Percentiles rank a stretch among this genome's conserved stretches.
phyloP scores from a whole-genome alignment of 2,797 vertebrate genomes.

The Cetoscarus ocellatus region DNA sequence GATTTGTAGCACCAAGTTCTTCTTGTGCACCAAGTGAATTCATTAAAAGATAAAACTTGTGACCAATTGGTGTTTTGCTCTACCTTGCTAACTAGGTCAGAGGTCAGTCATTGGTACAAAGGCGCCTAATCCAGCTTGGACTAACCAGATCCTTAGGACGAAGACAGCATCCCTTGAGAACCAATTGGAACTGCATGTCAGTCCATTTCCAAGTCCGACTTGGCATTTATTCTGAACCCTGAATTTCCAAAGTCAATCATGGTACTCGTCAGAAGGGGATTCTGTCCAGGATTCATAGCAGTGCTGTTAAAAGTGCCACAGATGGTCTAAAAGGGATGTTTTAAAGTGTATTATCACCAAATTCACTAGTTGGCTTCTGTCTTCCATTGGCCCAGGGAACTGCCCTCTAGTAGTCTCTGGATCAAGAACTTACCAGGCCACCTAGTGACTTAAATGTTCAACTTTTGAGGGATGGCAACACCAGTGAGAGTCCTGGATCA shows the following conservation, averaged over 20 bases:
- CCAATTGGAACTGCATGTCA: not conserved
- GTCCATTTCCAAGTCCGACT: not conserved
- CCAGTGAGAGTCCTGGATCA: not conserved
- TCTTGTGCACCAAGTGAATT: too few relatives aligned
- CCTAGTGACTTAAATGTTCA: constrained; percentile 9
- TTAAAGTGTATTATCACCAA: too few relatives aligned
- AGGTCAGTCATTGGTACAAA: too few relatives aligned
- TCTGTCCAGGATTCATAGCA: too few relatives aligned
- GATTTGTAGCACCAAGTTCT: too few relatives aligned
- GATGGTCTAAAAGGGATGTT: not conserved
- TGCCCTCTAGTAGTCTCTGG: not conserved
- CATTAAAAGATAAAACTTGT: too few relatives aligned
- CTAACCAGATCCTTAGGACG: too few relatives aligned
- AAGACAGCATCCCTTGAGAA: not conserved
- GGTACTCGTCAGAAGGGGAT: not conserved
- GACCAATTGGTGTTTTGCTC: too few relatives aligned
- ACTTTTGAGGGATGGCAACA: not conserved
- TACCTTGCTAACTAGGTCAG: too few relatives aligned
- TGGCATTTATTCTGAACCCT: too few relatives aligned
- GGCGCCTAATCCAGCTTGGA: too few relatives aligned
- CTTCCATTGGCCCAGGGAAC: not conserved
- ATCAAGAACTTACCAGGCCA: not conserved
- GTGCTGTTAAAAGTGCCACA: not conserved
- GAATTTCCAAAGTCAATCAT: not conserved
- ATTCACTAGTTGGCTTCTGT: not conserved